These are phyloP conservation scores for Umimayanthus chanpuru DNA, from an alignment of 92 coral and sea anemone genomes.

Conservation along the genomic window DNA sequence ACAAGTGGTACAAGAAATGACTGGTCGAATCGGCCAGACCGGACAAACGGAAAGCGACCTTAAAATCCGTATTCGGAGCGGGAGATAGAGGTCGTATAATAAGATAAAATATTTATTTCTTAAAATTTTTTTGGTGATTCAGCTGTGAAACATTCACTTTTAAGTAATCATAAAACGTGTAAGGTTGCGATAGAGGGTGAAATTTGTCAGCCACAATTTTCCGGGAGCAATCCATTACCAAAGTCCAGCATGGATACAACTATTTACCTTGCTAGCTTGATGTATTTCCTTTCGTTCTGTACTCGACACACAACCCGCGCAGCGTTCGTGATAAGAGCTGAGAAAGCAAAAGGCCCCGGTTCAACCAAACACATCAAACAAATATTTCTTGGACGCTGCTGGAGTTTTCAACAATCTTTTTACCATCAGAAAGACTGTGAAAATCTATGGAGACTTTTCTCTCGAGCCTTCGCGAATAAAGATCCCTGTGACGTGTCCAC, in stretches of 20 bases:
- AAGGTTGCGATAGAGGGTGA: too few species aligned
- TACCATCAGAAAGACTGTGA: constrained; percentile 60
- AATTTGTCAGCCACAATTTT: too few species aligned
- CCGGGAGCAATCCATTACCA: too few species aligned
- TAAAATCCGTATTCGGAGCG: too few species aligned
- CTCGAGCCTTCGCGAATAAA: constrained; percentile 73
- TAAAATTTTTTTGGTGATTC: too few species aligned
- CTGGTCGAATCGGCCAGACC: too few species aligned
- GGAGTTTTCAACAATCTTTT: constrained; percentile 69
- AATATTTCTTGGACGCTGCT: constrained; percentile 85
- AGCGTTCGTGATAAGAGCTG: neutral
- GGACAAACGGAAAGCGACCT: too few species aligned
- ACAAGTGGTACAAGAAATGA: too few species aligned
- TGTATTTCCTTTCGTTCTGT: neutral
- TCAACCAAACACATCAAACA: constrained; percentile 73
- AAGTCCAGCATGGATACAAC: neutral
- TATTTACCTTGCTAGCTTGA: neutral
- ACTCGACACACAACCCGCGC: neutral
- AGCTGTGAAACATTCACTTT: too few species aligned
- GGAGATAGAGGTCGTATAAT: too few species aligned
- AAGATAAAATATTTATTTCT: too few species aligned
- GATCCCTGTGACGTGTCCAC: constrained; percentile 72
- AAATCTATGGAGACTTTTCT: constrained; percentile 71
- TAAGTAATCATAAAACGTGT: too few species aligned
- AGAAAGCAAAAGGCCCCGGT: constrained; percentile 30